These are phyloP conservation scores for Agrotis segetum DNA, from an alignment of 2,888 invertebrate genomes.

Conservation along the genomic window DNA sequence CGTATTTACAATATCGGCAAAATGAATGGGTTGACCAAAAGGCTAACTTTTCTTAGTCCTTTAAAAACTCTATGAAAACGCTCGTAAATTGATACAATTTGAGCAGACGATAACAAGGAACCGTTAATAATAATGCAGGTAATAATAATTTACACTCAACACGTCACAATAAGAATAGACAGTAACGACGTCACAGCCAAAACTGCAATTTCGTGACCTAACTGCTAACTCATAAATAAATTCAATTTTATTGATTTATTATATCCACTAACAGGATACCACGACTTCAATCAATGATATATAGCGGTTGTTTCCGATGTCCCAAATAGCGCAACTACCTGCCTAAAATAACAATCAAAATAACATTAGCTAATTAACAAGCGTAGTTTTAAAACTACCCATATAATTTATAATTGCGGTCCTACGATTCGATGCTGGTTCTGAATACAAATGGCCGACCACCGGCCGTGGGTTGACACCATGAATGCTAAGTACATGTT, in stretches of 20 bases:
- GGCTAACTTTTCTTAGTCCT: too few species aligned
- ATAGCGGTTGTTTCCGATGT: constrained; percentile 47
- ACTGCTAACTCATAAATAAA: neutral
- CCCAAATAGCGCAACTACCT: constrained; percentile 46
- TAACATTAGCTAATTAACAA: constrained; percentile 63
- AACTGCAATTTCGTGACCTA: neutral
- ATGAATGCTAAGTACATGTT: constrained; percentile 66
- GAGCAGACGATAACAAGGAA: too few species aligned
- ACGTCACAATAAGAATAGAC: too few species aligned
- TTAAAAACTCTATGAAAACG: too few species aligned
- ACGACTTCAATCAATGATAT: constrained; percentile 21
- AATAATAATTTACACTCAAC: too few species aligned
- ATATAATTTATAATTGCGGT: constrained; percentile 70
- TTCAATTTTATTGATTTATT: constrained; percentile 15
- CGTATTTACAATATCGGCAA: too few species aligned
- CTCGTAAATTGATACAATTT: too few species aligned
- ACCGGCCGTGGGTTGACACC: constrained; percentile 64
- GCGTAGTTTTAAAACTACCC: constrained; percentile 60
- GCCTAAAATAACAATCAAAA: constrained; percentile 55
- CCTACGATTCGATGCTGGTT: constrained; percentile 43
- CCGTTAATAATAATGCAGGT: too few species aligned
- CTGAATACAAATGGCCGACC: constrained; percentile 69
- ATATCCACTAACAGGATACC: constrained; percentile 31
- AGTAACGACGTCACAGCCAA: neutral
- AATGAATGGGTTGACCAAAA: too few species aligned